These are phyloP conservation scores for Geotrypetes seraphini DNA, from an alignment of 2,797 vertebrate species.

Conservation along the genomic window DNA sequence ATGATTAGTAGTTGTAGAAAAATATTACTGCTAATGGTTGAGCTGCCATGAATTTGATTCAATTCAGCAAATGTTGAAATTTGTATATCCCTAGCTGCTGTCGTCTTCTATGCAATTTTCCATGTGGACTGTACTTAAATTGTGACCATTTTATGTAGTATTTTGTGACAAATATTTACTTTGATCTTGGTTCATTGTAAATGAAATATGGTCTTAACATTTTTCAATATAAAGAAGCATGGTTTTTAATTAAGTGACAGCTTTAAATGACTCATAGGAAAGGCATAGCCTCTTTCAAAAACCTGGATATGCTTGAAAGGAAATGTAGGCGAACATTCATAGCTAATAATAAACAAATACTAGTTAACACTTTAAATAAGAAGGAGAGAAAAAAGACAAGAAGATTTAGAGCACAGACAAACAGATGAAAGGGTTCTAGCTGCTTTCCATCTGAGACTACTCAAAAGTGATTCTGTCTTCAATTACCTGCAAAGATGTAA, in stretches of 20 bases:
- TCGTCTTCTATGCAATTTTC: no score
- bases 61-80: no score
- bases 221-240: conserved; percentile 11
- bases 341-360: conserved; percentile 49
- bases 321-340: conserved; percentile 31
- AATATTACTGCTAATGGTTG: no score
- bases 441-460: conserved; percentile 52
- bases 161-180: conserved; percentile 8
- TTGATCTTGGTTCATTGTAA: conserved; percentile 10
- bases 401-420: conserved; percentile 50
- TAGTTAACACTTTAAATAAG: conserved; percentile 47
- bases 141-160: no score
- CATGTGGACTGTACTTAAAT: no score
- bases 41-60: no score
- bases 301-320: conserved; percentile 35
- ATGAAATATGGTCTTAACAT: conserved; percentile 7
- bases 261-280: conserved; percentile 21
- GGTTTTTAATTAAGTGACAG: conserved; percentile 15
- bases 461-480: conserved; percentile 62
- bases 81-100: no score
- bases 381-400: conserved; percentile 23
- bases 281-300: conserved; percentile 16
- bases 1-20: no score
- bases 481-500: conserved; percentile 64
- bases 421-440: conserved; percentile 45